Evolutionary conservation across 2,797 vertebrate genomes (phyloP).

Genomic region (Iguana delicatissima): DNA sequence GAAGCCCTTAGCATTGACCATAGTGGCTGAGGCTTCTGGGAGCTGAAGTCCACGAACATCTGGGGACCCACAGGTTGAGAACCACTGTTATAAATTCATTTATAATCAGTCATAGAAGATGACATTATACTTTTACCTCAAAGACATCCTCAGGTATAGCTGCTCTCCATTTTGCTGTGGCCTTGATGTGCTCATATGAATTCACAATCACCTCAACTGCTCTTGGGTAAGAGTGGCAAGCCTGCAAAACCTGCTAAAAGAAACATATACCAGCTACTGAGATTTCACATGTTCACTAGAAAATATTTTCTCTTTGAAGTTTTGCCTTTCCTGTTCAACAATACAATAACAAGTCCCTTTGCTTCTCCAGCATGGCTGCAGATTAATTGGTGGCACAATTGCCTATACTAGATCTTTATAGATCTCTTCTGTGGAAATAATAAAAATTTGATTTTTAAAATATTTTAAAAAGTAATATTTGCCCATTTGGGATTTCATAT

Average conservation of each 20-base stretch:
- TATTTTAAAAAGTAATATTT: too few species aligned
- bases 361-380: neutral
- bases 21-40: too few species aligned
- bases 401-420: neutral
- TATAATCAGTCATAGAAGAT: neutral
- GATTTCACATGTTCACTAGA: neutral
- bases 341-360: neutral
- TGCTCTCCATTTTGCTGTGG: conserved; percentile 88
- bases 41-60: too few species aligned
- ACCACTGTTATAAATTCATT: neutral
- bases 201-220: conserved; percentile 91
- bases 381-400: neutral
- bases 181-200: conserved; percentile 87
- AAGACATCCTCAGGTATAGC: conserved; percentile 90
- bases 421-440: neutral
- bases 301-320: neutral
- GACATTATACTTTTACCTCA: conserved; percentile 78
- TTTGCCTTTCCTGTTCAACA: neutral
- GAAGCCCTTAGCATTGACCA: too few species aligned
- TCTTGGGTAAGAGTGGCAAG: conserved; percentile 86
- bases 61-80: too few species aligned
- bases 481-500: neutral
- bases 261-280: neutral
- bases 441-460: too few species aligned
- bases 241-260: conserved; percentile 88